Conservation (phyloP, 1,140 invertebrate genomes). For the Drosophila sulfurigaster region DNA sequence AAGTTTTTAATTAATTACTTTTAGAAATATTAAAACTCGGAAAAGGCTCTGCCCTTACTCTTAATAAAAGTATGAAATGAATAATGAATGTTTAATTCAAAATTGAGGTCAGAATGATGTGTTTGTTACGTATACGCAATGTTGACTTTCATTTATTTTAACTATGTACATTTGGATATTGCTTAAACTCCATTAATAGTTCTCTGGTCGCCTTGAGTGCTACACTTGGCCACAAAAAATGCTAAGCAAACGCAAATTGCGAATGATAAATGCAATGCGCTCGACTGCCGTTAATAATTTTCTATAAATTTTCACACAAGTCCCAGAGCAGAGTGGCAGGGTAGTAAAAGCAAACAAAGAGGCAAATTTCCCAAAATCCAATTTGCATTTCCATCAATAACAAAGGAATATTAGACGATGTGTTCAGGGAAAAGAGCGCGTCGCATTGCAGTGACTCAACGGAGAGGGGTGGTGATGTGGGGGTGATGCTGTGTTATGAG, state of each 20-base stretch:
- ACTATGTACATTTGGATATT: background rate
- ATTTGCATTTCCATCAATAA: constrained; percentile 83
- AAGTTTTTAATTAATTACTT: no score
- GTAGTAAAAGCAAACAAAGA: constrained; percentile 64
- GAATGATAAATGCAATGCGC: constrained; percentile 69
- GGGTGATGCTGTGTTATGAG: constrained; percentile 23
- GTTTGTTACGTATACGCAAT: background rate
- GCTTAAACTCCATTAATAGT: background rate
- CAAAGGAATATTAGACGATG: constrained; percentile 77
- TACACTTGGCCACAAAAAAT: constrained; percentile 25
- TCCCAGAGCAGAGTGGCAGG: constrained; percentile 31
- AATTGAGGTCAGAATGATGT: no score
- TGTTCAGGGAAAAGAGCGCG: constrained; percentile 29
- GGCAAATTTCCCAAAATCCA: constrained; percentile 73
- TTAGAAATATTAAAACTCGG: no score
- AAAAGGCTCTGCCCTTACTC: no score
- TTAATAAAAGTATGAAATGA: no score
- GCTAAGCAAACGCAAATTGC: constrained; percentile 48
- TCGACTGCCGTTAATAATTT: constrained; percentile 73
- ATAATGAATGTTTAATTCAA: no score
- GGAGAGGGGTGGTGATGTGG: background rate
- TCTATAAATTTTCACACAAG: constrained; percentile 56
- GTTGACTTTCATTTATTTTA: background rate
- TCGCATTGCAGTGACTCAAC: constrained; percentile 19
- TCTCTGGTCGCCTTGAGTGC: background rate